Conservation (phyloP, 1,140 invertebrate genomes). For the Macrotrachela quadricornifera region DNA sequence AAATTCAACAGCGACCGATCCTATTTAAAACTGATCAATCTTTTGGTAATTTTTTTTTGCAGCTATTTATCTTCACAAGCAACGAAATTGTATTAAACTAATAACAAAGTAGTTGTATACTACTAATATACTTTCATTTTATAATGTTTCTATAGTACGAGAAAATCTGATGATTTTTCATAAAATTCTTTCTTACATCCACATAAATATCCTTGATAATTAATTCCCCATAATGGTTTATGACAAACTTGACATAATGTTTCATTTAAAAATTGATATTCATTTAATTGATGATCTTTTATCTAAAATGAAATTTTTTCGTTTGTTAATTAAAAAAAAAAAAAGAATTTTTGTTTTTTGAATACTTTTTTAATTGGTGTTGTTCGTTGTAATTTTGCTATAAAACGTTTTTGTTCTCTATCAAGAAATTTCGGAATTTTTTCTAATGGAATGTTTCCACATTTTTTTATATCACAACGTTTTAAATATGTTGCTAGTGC, state of each 20-base stretch:
- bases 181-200: neutral
- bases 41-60: too few relatives aligned
- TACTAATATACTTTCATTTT: too few relatives aligned
- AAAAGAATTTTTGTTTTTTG: neutral
- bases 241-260: neutral
- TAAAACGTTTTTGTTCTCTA: neutral
- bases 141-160: too few relatives aligned
- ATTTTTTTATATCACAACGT: neutral
- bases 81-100: too few relatives aligned
- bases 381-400: too few relatives aligned
- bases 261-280: too few relatives aligned
- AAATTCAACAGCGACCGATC: too few relatives aligned
- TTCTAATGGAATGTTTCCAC: constrained; percentile 1
- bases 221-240: constrained; percentile 7
- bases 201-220: constrained; percentile 5
- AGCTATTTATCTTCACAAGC: too few relatives aligned
- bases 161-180: too few relatives aligned
- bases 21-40: too few relatives aligned
- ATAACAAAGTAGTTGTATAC: too few relatives aligned
- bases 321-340: neutral
- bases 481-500: constrained; percentile 3
- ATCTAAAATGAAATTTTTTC: neutral
- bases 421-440: constrained; percentile 6
- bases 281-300: too few relatives aligned
- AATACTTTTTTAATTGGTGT: neutral